These are phyloP conservation scores for Sebastes itinus DNA, from an alignment of 2,797 vertebrate species.

Conservation along the genomic window DNA sequence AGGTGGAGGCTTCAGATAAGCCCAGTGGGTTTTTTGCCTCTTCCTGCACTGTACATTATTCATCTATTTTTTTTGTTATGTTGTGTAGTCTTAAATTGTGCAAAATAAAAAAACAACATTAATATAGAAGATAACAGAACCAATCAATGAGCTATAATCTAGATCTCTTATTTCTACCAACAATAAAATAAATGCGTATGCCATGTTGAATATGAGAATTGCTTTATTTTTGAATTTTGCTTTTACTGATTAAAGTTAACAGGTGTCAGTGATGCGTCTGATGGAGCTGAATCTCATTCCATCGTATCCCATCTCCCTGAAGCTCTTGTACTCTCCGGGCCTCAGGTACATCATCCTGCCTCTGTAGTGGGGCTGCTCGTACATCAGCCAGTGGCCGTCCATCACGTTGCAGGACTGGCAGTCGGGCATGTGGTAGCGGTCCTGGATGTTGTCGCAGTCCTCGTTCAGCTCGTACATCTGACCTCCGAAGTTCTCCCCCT, in stretches of 20 bases:
- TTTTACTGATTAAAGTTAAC: slow-evolving; percentile 39
- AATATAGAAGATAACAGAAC: neutral
- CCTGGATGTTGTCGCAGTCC: slow-evolving; percentile 68
- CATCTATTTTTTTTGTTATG: no score
- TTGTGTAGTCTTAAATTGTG: no score
- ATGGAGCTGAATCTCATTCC: slow-evolving; percentile 68
- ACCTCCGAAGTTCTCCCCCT: slow-evolving; percentile 68
- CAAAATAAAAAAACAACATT: neutral
- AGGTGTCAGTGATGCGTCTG: slow-evolving; percentile 69
- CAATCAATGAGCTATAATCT: neutral
- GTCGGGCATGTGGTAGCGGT: slow-evolving; percentile 66
- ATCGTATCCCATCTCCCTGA: slow-evolving; percentile 61
- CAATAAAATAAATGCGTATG: neutral
- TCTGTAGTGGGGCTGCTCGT: slow-evolving; percentile 70
- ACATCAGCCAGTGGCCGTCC: slow-evolving; percentile 79
- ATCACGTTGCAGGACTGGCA: slow-evolving; percentile 74
- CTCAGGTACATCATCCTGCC: slow-evolving; percentile 76
- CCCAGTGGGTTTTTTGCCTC: no score
- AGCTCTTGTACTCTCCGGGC: slow-evolving; percentile 78
- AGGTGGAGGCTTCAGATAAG: no score
- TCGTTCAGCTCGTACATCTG: slow-evolving; percentile 63
- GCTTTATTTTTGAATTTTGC: slow-evolving; percentile 15
- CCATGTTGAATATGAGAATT: neutral
- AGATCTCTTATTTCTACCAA: neutral
- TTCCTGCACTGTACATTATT: no score